Conservation (phyloP, 2,888 invertebrate species). For the Saturnia pavonia region DNA sequence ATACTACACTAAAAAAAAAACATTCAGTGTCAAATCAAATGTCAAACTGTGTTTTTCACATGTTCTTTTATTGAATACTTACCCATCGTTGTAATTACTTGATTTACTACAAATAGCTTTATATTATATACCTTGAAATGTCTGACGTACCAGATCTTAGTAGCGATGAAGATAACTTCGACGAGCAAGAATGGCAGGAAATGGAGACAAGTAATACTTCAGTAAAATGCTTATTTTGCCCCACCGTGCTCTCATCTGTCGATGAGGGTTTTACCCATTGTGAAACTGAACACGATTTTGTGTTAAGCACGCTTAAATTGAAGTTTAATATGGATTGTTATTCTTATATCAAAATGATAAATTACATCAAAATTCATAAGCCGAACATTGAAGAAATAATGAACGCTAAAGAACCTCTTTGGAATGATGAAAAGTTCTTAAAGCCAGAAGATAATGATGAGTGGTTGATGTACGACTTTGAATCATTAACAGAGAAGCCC, state of each 20-base stretch:
- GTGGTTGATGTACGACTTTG: slow-evolving; percentile 91
- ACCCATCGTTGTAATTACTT: slow-evolving; percentile 3
- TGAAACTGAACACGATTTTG: slow-evolving; percentile 84
- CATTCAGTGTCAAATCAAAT: slow-evolving; percentile 15
- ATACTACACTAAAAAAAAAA: too few relatives aligned
- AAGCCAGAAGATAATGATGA: slow-evolving; percentile 89
- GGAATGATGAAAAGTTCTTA: slow-evolving; percentile 90
- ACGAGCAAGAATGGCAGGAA: slow-evolving; percentile 77
- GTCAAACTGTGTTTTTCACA: slow-evolving; percentile 33
- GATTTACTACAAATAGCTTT: background rate
- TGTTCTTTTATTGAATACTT: slow-evolving; percentile 31
- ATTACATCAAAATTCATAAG: slow-evolving; percentile 87
- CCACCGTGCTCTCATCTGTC: slow-evolving; percentile 81
- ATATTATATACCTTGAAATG: slow-evolving; percentile 43
- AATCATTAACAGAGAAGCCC: slow-evolving; percentile 63
- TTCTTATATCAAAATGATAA: slow-evolving; percentile 90
- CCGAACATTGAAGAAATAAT: slow-evolving; percentile 81
- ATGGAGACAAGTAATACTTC: slow-evolving; percentile 67
- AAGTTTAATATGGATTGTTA: slow-evolving; percentile 91
- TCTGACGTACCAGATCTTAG: slow-evolving; percentile 76
- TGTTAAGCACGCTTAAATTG: slow-evolving; percentile 83
- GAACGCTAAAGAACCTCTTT: slow-evolving; percentile 77
- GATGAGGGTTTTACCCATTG: slow-evolving; percentile 86
- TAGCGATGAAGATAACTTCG: slow-evolving; percentile 74
- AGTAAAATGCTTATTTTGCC: slow-evolving; percentile 88